A percentile compares a stretch with the other conserved stretches of the same genome.
phyloP scores from a whole-genome alignment of 2,888 invertebrate species.

The Drosophila picticornis region DNA sequence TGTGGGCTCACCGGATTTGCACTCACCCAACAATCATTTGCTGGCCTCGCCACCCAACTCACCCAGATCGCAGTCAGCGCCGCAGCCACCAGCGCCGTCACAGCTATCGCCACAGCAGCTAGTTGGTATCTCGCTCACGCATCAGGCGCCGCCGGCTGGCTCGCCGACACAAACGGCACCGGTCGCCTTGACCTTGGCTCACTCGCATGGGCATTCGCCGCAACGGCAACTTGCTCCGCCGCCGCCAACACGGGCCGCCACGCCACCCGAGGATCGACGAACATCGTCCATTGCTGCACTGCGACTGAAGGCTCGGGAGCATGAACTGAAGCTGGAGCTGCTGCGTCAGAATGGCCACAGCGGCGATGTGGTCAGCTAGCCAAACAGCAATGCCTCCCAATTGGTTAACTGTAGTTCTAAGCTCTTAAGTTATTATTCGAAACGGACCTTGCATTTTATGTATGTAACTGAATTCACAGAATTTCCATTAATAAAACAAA shows the following conservation, averaged over 20 bases:
- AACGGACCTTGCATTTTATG: conserved; percentile 48
- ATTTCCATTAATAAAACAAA: conserved; percentile 61
- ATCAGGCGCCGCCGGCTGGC: conserved; percentile 72
- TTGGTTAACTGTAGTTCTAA: conserved; percentile 55
- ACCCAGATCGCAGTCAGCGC: conserved; percentile 70
- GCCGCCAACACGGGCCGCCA: conserved; percentile 77
- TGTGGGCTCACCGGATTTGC: conserved; percentile 81
- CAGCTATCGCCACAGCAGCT: conserved; percentile 88
- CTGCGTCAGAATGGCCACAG: conserved; percentile 90
- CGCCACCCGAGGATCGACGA: conserved; percentile 92
- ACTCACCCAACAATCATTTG: conserved; percentile 81
- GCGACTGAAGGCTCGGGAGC: conserved; percentile 94
- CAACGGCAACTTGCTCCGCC: conserved; percentile 85
- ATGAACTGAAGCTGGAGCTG: conserved; percentile 94
- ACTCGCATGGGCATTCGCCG: conserved; percentile 60
- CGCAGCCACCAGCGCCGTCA: conserved; percentile 83
- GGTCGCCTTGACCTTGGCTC: conserved; percentile 63
- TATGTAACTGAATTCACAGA: conserved; percentile 60
- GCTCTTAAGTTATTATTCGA: conserved; percentile 66
- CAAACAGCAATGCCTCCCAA: conserved; percentile 40
- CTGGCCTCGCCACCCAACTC: conserved; percentile 83
- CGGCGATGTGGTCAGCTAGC: conserved; percentile 91
- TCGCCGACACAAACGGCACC: conserved; percentile 72
- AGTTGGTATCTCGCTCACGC: conserved; percentile 86
- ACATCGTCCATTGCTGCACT: conserved; percentile 95